Evolutionary conservation across 2,113 vertebrate species (phyloP).

Genomic region (Myrmophylax atrothorax): DNA sequence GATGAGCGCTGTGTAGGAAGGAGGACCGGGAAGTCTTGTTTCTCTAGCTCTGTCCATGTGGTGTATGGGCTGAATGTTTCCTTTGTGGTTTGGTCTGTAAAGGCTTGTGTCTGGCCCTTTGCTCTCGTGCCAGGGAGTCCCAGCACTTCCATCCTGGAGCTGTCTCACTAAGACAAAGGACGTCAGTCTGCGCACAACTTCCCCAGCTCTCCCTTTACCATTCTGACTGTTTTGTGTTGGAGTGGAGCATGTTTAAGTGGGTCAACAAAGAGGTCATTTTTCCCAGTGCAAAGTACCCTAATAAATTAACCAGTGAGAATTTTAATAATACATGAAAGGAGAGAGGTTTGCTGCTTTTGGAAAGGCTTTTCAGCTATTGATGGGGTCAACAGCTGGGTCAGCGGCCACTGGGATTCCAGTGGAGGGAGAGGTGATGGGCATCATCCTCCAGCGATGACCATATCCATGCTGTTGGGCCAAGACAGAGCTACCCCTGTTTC

Average conservation of each 20-base stretch:
- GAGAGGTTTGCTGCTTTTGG: slow-evolving; percentile 26
- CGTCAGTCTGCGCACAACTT: slow-evolving; percentile 26
- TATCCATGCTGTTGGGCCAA: rapidly evolving
- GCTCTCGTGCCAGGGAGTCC: slow-evolving; percentile 67
- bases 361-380: slow-evolving; percentile 46
- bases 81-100: slow-evolving; percentile 56
- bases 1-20: background rate
- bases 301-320: slow-evolving; percentile 61
- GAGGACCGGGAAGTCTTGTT: background rate
- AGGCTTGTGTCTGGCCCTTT: slow-evolving; percentile 57
- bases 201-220: background rate
- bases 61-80: slow-evolving; percentile 35
- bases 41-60: background rate
- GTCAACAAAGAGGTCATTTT: slow-evolving; percentile 54
- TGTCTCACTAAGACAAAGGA: slow-evolving; percentile 45
- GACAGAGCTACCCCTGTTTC: background rate
- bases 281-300: slow-evolving; percentile 48
- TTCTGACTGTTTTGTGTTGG: slow-evolving; percentile 7
- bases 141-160: slow-evolving; percentile 44
- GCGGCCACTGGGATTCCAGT: background rate
- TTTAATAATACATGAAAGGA: slow-evolving; percentile 52
- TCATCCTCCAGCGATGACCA: background rate
- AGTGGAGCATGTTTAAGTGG: slow-evolving; percentile 29
- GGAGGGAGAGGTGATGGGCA: background rate
- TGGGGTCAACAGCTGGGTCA: background rate